Evolutionary conservation across 2,113 vertebrate species (phyloP).

Genomic region (Equus przewalskii): DNA sequence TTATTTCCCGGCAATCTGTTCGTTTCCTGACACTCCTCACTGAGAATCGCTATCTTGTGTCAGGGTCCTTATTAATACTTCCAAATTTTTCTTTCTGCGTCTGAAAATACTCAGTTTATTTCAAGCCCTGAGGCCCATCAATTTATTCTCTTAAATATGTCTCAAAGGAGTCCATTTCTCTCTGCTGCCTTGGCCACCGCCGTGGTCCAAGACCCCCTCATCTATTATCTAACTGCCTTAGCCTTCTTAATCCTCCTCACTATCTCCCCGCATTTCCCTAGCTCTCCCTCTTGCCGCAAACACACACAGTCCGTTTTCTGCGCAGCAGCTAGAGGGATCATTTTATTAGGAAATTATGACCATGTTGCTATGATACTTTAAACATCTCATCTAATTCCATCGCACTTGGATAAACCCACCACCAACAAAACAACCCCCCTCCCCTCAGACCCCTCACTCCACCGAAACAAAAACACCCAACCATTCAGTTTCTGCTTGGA

Average conservation of each 20-base stretch:
- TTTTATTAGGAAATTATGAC: background rate
- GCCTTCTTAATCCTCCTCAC: background rate
- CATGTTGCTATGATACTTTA: background rate
- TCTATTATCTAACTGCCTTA: background rate
- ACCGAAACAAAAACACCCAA: background rate
- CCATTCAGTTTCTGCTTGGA: background rate
- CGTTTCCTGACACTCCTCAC: background rate
- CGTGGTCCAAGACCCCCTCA: rapidly evolving
- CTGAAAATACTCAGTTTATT: background rate
- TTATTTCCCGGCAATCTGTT: background rate
- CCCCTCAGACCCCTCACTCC: background rate
- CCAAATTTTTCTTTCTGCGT: background rate
- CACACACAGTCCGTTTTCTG: background rate
- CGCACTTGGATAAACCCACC: background rate
- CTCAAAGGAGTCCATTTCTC: background rate
- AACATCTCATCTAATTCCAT: background rate
- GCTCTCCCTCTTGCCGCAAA: background rate
- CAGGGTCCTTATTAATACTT: background rate
- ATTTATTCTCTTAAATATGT: background rate
- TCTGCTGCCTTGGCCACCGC: background rate
- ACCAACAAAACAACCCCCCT: background rate
- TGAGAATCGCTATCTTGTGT: background rate
- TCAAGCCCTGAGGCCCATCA: background rate
- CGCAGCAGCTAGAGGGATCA: background rate
- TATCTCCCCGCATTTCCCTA: background rate